phyloP scores from a whole-genome alignment of 1,140 invertebrate genomes.

The Asbolus verrucosus region DNA sequence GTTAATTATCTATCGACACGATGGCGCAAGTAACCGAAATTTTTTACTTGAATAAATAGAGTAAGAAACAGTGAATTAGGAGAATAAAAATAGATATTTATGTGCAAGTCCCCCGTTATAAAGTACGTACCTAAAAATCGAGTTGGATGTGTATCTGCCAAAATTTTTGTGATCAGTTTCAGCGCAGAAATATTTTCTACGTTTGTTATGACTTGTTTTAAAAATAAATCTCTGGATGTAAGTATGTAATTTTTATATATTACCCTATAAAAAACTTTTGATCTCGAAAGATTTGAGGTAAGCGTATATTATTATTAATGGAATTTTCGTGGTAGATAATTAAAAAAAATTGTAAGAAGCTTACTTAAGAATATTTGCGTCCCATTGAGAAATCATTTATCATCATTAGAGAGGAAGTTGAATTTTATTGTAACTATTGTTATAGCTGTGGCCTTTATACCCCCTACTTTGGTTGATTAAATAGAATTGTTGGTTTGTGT shows the following conservation, averaged over 20 bases:
- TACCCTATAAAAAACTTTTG: too few species aligned
- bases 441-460: neutral
- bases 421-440: conserved; percentile 3
- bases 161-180: conserved; percentile 16
- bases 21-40: too few species aligned
- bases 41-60: too few species aligned
- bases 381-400: conserved; percentile 3
- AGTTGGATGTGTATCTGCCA: conserved; percentile 6
- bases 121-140: conserved; percentile 11
- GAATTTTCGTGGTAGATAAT: conserved; percentile 3
- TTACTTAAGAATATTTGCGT: conserved; percentile 1
- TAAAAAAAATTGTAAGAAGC: conserved; percentile 8
- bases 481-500: conserved; percentile 12
- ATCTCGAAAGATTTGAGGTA: too few species aligned
- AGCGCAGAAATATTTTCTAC: conserved; percentile 34
- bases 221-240: conserved; percentile 3
- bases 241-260: conserved; percentile 17
- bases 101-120: neutral
- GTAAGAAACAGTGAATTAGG: too few species aligned
- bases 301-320: too few species aligned
- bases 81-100: conserved; percentile 29
- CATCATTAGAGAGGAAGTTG: conserved; percentile 2
- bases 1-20: too few species aligned
- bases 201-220: conserved; percentile 36
- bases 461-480: conserved; percentile 8